A percentile compares a stretch with the other conserved stretches of the same genome.
These are phyloP conservation scores for Stenotaenia linearis DNA, from an alignment of 2,888 invertebrate species.

Conservation along the genomic window DNA sequence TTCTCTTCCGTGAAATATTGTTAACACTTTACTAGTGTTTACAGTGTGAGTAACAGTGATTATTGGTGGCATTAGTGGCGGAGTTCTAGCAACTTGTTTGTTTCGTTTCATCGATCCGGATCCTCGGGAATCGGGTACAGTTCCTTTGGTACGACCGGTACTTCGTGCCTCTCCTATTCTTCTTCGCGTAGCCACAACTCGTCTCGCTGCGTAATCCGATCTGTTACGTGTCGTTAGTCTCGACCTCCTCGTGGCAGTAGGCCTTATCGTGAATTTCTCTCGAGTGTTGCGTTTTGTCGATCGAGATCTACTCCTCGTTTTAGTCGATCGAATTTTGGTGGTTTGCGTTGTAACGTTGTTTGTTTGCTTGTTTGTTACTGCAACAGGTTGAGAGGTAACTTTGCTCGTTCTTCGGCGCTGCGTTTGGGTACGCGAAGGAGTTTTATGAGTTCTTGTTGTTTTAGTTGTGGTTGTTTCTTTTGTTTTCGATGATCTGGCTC, in stretches of 20 bases:
- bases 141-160: neutral
- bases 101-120: neutral
- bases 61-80: neutral
- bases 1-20: constrained; percentile 35
- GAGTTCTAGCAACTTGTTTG: neutral
- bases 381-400: neutral
- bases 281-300: neutral
- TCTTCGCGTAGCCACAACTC: constrained; percentile 1
- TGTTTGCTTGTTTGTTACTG: no score
- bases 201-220: neutral
- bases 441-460: neutral
- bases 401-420: neutral
- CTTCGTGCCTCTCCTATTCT: neutral
- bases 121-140: neutral
- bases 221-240: neutral
- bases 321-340: neutral
- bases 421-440: neutral
- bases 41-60: constrained; percentile 35
- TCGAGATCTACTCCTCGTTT: neutral
- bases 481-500: neutral
- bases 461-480: neutral
- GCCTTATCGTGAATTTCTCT: constrained; percentile 29
- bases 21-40: constrained; percentile 35
- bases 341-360: neutral
- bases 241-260: neutral